Evolutionary conservation across 2,797 vertebrate genomes (phyloP), one percentile per base, ranked within the genome.

Genomic region (Anabas testudineus): DNA sequence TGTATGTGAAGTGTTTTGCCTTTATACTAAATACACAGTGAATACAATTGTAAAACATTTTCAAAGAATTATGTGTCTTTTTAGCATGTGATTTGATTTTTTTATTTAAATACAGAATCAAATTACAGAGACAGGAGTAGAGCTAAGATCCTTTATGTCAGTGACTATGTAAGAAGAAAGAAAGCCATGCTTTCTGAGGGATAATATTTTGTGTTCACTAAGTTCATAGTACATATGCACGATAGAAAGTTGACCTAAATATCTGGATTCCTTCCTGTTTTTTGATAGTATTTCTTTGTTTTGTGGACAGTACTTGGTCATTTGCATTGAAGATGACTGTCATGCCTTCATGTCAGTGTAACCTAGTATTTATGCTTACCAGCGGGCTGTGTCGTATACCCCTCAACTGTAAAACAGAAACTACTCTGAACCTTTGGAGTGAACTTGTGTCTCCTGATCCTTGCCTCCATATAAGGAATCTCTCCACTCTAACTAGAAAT

Each of bases 401-500:
- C 71, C 72, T 65, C 46, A 41, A 79, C 73, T 85, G 65, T 74
- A 87, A 72, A 83, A 69, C 75, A 76, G 76, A 86, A 80, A 87
- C 78, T 76, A 46, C 83, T 72, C 59, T 24, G 80, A 80, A 81
- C 71, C 74, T 69, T 62, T n/a, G 47, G 49, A 80, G 77, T 47
- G 15, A 80, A 61, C 58, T n/a, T n/a, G n/a, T 3, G 55, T 74
- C 67, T 78, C 60, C 48, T 74, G 59, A 82, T 76, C 67, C 58
- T 72, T 42, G 36, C 51, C 57, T 85, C 89, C 87, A 79, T 90
- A 86, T 90, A 90, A 87, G 87, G 88, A 80, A 43, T 67, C 18
- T 0, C 54, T 84, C 41, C 26, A 34, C 70, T 77, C 53, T 15
- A 57, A 47, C 63, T 58, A 51, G 56, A 71, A 43, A 59, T 66